Base-by-base conservation (phyloP, 2,888 invertebrate genomes). In the Vesta saturnalis region DNA sequence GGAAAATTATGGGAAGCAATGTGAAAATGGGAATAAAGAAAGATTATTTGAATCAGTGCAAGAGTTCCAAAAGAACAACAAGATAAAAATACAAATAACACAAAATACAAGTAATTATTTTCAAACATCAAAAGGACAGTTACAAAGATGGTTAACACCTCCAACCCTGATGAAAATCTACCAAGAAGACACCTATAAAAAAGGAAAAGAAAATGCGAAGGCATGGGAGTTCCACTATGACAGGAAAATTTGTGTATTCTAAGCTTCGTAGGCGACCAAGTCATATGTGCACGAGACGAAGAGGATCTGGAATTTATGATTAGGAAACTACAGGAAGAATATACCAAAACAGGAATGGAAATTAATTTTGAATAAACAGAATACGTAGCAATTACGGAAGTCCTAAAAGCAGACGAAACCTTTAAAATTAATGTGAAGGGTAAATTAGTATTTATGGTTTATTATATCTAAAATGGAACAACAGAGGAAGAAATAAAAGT, bases 311-410 rank as follows among this genome's bases (percentile, higher is more conserved):
- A 22, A n/a, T 67, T 23, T 39, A 68, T 68, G 63, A 8, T 62
- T n/a, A 16, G 55, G 35, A 67, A 67, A 49, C 54, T 67, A 16
- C 30, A n/a, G 19, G 63, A 63, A n/a, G n/a, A n/a, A n/a, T n/a
- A n/a, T n/a, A n/a, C n/a, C n/a, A n/a, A n/a, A n/a, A n/a, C n/a
- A n/a, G n/a, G n/a, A n/a, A n/a, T n/a, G n/a, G n/a, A n/a, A n/a
- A n/a, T n/a, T n/a, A n/a, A n/a, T n/a, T n/a, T n/a, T n/a, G n/a
- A n/a, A n/a, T n/a, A n/a, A n/a, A n/a, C n/a, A n/a, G n/a, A n/a
- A n/a, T n/a, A n/a, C n/a, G 10, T 6, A 30, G 10, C 30, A 30
- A 30, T 30, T 30, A 30, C 30, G 6, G 10, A 30, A 30, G 30
- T 6, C 30, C 30, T 30, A 10, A 10, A 30, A 30, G 30, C 10